Evolutionary conservation across 2,797 vertebrate species (phyloP), one percentile per base, ranked within the genome.

Genomic region (Hirundo rustica): DNA sequence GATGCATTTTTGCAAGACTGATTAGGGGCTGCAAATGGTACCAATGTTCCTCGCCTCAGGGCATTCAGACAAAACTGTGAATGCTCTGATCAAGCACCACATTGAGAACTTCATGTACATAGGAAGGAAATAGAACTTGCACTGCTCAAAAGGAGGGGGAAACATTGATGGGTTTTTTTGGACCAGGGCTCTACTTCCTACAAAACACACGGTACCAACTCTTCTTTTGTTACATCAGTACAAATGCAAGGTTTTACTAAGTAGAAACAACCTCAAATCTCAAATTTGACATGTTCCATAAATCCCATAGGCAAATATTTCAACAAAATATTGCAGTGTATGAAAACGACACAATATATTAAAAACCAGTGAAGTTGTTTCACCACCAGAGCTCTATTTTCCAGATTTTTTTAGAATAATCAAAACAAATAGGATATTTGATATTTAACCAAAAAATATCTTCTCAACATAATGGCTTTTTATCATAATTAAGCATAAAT

Each of bases 31-130:
- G 60, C n/a, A 86, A 83, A 70, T 6, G 32, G 42, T 14, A 54
- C 20, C 51, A 81, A 3, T 6, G 13, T 21, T 80, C 50, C 73
- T 77, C 9, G 10, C 50, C 66, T 85, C 68, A 44, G 74, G 79
- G 50, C 64, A 50, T 45, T 30, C 44, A 86, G 32, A 57, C 30
- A 54, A 50, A 90, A 34, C 47, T 44, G 54, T 20, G 22, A 78
- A 25, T 51, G 64, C 45, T 51, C 32, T 48, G 42, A 34, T 16
- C 64, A 72, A 64, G 40, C 55, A 38, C 29, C 60, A 36, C 14
- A 20, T 3, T 9, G 38, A 61, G 64, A 53, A 64, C 36, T 53
- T 76, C 1, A 14, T 1, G 3, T 2, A 6, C 22, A 7, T 4
- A 38, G 38, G 32, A 42, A 85, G 60, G 53, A 64, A 92, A 78